Evolutionary conservation across 1,140 invertebrate genomes (phyloP).

Genomic region (Triops longicaudatus): DNA sequence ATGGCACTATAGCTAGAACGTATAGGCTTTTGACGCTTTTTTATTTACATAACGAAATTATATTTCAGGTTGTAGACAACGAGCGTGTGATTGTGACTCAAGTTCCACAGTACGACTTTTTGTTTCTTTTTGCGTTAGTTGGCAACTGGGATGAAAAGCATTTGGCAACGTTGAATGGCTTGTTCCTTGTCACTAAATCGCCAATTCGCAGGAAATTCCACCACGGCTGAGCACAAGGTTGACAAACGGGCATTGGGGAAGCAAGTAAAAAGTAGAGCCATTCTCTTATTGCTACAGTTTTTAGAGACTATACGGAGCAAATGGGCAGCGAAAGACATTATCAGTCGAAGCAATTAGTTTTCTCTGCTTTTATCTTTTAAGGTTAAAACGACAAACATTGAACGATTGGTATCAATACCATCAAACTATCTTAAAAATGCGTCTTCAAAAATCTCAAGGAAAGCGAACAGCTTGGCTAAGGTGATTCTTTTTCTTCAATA

Average conservation of each 20-base stretch:
- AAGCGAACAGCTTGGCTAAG: too few relatives aligned
- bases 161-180: not conserved
- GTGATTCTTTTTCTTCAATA: too few relatives aligned
- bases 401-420: too few relatives aligned
- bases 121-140: not conserved
- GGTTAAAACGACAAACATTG: too few relatives aligned
- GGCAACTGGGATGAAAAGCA: not conserved
- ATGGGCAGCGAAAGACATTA: too few relatives aligned
- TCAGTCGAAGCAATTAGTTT: too few relatives aligned
- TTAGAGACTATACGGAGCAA: not conserved
- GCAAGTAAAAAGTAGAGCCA: not conserved
- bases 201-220: not conserved
- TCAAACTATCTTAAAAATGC: too few relatives aligned
- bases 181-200: not conserved
- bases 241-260: not conserved
- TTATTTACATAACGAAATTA: not conserved
- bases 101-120: not conserved
- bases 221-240: not conserved
- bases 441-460: too few relatives aligned
- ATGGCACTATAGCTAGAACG: conserved; percentile 6
- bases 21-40: not conserved
- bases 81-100: not conserved
- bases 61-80: not conserved
- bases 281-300: not conserved
- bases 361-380: too few relatives aligned